These are phyloP conservation scores for Pectinophora gossypiella DNA, from an alignment of 1,140 invertebrate genomes.

Conservation along the genomic window DNA sequence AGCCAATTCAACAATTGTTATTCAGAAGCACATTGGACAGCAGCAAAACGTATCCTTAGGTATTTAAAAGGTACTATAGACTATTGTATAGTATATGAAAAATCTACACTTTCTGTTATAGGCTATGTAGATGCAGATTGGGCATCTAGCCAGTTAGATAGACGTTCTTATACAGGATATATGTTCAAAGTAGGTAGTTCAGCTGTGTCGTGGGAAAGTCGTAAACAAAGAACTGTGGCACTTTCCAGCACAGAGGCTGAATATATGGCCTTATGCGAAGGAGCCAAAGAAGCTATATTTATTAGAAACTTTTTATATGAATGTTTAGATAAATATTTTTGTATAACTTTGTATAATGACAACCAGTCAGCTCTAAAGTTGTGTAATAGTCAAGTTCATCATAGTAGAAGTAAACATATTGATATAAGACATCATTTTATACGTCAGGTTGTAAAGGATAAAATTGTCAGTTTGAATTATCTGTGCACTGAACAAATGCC, in stretches of 20 bases:
- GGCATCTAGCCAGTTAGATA: conserved; percentile 20
- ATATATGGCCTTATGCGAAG: conserved; percentile 37
- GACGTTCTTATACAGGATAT: conserved; percentile 39
- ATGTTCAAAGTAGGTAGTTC: conserved; percentile 26
- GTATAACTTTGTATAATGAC: conserved; percentile 10
- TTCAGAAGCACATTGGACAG: conserved; percentile 26
- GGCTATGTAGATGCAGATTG: conserved; percentile 38
- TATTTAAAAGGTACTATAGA: conserved; percentile 23
- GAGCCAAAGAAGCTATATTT: conserved; percentile 35
- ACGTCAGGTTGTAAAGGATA: conserved; percentile 24
- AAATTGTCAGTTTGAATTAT: conserved; percentile 26
- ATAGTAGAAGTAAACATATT: conserved; percentile 31
- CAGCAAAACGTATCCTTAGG: conserved; percentile 24
- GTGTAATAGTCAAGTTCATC: conserved; percentile 4
- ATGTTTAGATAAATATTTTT: conserved; percentile 7
- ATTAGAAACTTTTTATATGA: conserved; percentile 29
- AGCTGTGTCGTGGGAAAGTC: conserved; percentile 17
- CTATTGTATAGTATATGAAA: conserved; percentile 14
- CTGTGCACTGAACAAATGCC: conserved; percentile 24
- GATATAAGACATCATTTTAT: conserved; percentile 34
- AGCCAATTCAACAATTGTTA: conserved; percentile 27
- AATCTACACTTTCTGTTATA: conserved; percentile 19
- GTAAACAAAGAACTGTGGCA: conserved; percentile 20
- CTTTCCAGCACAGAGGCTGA: conserved; percentile 28
- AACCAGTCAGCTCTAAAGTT: conserved; percentile 26